Percentiles rank a stretch among this genome's conserved stretches.
phyloP scores from a whole-genome alignment of 2,113 vertebrate species.

The Gymnorhina tibicen region DNA sequence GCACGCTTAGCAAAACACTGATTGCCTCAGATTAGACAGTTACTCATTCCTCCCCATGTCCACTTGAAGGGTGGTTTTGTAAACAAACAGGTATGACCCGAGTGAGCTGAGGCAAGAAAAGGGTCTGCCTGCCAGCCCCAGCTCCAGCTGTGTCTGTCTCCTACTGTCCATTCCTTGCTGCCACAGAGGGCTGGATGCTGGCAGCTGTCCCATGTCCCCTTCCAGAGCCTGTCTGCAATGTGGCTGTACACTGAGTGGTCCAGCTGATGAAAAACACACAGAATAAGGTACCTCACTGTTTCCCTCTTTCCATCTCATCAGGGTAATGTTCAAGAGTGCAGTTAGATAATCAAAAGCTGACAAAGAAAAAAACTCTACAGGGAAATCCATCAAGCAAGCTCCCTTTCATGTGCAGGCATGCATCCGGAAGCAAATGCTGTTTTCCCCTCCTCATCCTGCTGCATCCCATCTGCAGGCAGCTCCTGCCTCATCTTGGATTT shows the following conservation, averaged over 20 bases:
- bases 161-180: not conserved
- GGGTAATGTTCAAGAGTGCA: not conserved
- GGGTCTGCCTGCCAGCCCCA: not conserved
- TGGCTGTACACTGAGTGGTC: not conserved
- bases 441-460: not conserved
- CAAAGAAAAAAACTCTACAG: not conserved
- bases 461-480: not conserved
- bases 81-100: not conserved
- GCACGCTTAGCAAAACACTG: not conserved
- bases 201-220: not conserved
- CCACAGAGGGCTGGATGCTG: not conserved
- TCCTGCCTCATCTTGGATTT: not conserved
- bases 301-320: not conserved
- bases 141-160: not conserved
- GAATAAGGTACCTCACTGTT: not conserved
- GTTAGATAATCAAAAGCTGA: not conserved
- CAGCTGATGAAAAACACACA: not conserved
- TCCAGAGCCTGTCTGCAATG: not conserved
- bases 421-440: not conserved
- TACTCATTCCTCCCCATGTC: not conserved
- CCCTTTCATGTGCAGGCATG: not conserved
- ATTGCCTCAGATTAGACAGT: not conserved
- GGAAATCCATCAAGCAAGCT: not conserved
- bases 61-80: not conserved
- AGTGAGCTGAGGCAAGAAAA: not conserved